Conservation (phyloP, 2,113 vertebrate species). For the Sinocyclocheilus rhinocerous region DNA sequence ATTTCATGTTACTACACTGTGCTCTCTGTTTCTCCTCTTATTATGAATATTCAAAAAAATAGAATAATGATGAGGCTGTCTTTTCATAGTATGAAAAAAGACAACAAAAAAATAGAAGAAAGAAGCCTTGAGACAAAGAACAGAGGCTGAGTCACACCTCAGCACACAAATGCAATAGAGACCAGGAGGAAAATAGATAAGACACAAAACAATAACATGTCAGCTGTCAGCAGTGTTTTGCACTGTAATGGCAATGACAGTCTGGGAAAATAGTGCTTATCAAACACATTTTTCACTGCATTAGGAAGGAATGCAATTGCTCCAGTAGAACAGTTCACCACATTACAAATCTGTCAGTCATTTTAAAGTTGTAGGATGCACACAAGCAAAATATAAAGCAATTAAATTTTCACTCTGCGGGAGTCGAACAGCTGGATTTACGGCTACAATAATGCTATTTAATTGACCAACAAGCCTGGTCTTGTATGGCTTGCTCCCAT, state of each 20-base stretch:
- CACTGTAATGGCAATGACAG: background rate
- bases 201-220: slow-evolving; percentile 18
- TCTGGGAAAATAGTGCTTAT: background rate
- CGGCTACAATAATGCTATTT: slow-evolving; percentile 14
- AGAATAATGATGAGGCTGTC: background rate
- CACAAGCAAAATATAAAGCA: background rate
- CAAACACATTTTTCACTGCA: background rate
- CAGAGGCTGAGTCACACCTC: slow-evolving; percentile 21
- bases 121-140: slow-evolving; percentile 24
- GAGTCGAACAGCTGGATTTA: background rate
- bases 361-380: slow-evolving; percentile 2
- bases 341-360: background rate
- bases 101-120: background rate
- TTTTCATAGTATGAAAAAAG: background rate
- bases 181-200: background rate
- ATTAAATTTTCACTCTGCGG: background rate
- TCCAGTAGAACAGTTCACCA: background rate
- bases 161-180: slow-evolving; percentile 14
- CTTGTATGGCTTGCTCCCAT: slow-evolving; percentile 2
- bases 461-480: slow-evolving; percentile 19
- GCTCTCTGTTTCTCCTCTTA: background rate
- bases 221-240: slow-evolving; percentile 10
- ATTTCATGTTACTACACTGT: background rate
- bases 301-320: background rate
- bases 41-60: background rate